Percentiles rank a stretch among this genome's conserved stretches.
Evolutionary conservation across 2,797 vertebrate species (phyloP).

Genomic region (Anisognathus igniventris): DNA sequence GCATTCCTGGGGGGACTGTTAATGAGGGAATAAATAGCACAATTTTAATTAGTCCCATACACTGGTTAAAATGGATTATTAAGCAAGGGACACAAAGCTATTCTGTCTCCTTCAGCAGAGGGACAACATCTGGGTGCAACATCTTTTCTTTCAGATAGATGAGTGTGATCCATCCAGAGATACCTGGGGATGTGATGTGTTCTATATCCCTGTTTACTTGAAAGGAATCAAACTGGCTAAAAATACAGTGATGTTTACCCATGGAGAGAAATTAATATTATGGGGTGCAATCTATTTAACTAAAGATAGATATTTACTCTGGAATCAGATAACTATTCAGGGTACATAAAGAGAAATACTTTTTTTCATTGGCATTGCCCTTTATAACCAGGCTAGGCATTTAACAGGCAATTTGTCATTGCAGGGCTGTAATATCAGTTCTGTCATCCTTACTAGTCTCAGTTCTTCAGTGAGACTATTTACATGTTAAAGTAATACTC

Average conservation of each 20-base stretch:
- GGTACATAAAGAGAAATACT: neutral
- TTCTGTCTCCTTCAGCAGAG: neutral
- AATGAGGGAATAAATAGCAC: neutral
- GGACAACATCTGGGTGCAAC: neutral
- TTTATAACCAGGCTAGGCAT: neutral
- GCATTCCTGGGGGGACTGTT: neutral
- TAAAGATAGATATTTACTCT: neutral
- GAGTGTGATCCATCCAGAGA: neutral
- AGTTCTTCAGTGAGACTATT: neutral
- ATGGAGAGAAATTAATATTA: neutral
- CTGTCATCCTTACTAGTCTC: neutral
- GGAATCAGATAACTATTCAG: neutral
- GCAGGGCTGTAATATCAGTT: neutral
- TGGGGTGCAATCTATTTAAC: neutral
- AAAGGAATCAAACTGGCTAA: neutral
- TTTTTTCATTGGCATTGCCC: neutral
- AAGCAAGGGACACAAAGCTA: neutral
- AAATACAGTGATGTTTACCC: neutral
- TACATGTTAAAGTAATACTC: slow-evolving; percentile 39
- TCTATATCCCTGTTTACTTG: neutral
- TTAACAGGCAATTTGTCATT: neutral
- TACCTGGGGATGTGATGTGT: neutral
- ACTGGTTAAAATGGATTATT: neutral
- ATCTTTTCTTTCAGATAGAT: neutral
- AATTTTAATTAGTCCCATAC: neutral